Evolutionary conservation across 2,888 invertebrate species (phyloP).

Genomic region (Diadegma fenestrale): DNA sequence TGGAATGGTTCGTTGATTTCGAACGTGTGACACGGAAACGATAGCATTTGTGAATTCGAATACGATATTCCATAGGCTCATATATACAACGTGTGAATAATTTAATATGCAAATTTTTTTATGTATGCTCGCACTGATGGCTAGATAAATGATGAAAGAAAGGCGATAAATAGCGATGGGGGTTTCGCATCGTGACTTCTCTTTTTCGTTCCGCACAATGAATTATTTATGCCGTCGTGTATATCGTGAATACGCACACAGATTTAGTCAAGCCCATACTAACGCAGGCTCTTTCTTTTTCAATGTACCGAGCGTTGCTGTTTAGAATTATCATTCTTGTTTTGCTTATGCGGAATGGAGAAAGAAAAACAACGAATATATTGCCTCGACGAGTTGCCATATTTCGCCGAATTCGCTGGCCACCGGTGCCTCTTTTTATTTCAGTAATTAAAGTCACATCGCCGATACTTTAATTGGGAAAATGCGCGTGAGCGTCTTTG

Average conservation of each 20-base stretch:
- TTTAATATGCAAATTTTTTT: constrained; percentile 61
- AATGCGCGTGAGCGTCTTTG: background rate
- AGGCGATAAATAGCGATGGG: constrained; percentile 71
- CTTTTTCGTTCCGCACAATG: constrained; percentile 71
- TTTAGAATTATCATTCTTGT: constrained; percentile 22
- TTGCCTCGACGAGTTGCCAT: background rate
- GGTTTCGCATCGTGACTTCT: constrained; percentile 70
- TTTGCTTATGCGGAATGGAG: background rate
- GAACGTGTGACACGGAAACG: constrained; percentile 38
- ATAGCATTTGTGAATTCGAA: constrained; percentile 43
- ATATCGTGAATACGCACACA: constrained; percentile 35
- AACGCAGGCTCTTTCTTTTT: constrained; percentile 9
- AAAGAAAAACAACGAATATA: background rate
- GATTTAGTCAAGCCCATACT: background rate
- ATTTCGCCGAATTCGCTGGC: background rate
- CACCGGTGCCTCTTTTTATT: background rate
- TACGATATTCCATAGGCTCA: constrained; percentile 37
- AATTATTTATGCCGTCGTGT: constrained; percentile 69
- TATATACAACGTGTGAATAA: constrained; percentile 51
- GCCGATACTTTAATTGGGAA: background rate
- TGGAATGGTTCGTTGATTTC: constrained; percentile 40
- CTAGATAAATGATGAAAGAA: constrained; percentile 67
- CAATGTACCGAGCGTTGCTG: background rate
- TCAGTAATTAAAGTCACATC: background rate
- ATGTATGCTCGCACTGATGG: constrained; percentile 62